These are phyloP conservation scores for Solea senegalensis DNA, from an alignment of 2,113 vertebrate species.

Conservation along the genomic window DNA sequence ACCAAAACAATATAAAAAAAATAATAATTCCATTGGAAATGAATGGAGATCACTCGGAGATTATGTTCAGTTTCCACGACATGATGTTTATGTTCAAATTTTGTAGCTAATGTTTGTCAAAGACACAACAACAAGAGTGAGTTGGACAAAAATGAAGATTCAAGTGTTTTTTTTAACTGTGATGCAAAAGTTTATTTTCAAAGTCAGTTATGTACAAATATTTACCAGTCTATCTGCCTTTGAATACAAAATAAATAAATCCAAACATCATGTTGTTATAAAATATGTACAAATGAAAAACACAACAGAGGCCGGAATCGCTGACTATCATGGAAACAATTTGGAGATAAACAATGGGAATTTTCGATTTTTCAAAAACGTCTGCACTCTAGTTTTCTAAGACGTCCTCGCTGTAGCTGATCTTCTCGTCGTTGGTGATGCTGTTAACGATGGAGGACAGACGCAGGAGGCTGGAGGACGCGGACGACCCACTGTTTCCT, in stretches of 20 bases:
- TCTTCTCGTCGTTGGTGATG: slow-evolving; percentile 90
- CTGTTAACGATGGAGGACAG: slow-evolving; percentile 98
- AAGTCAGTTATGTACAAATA: slow-evolving; percentile 62
- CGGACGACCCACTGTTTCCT: slow-evolving; percentile 83
- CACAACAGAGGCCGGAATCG: slow-evolving; percentile 14
- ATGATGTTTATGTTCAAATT: too few species aligned
- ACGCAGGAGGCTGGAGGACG: slow-evolving; percentile 91
- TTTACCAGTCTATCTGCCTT: slow-evolving; percentile 34
- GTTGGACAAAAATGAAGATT: not conserved
- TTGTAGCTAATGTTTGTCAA: not conserved
- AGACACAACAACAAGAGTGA: not conserved
- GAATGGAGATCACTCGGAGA: too few species aligned
- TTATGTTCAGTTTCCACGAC: too few species aligned
- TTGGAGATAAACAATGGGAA: slow-evolving; percentile 42
- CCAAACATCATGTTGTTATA: slow-evolving; percentile 58
- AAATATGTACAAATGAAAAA: slow-evolving; percentile 74
- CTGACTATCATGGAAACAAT: slow-evolving; percentile 48
- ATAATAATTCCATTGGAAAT: too few species aligned
- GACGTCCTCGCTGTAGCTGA: slow-evolving; percentile 46
- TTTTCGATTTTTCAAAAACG: slow-evolving; percentile 22
- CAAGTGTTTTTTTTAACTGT: not conserved
- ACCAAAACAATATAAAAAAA: too few species aligned
- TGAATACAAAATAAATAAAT: slow-evolving; percentile 80
- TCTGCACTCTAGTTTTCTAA: slow-evolving; percentile 61
- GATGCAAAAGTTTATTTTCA: slow-evolving; percentile 54